Evolutionary conservation across 64 coral and sea anemone genomes (phyloP).

Genomic region (Platygyra sinensis): DNA sequence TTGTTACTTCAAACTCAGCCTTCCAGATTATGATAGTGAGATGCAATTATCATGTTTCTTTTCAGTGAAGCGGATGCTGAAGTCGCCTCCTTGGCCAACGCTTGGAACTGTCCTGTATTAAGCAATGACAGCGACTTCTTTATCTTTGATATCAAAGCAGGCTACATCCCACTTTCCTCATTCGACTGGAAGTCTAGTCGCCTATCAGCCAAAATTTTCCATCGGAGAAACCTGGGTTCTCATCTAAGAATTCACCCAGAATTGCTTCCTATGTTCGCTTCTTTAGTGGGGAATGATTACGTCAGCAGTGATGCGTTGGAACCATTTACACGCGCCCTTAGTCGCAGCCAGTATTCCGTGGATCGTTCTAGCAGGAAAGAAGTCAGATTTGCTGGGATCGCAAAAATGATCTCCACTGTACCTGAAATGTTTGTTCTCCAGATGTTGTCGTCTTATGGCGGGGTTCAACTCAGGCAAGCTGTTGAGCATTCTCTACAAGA

Average conservation of each 20-base stretch:
- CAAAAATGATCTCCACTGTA: slow-evolving; percentile 25
- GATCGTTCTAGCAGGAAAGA: slow-evolving; percentile 6
- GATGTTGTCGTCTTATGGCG: not conserved
- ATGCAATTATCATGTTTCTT: not conserved
- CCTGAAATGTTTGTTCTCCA: slow-evolving; percentile 34
- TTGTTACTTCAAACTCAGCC: too few relatives aligned
- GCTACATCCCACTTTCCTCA: slow-evolving; percentile 71
- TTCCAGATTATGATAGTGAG: too few relatives aligned
- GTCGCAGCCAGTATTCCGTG: not conserved
- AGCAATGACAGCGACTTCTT: slow-evolving; percentile 90
- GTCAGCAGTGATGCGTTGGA: slow-evolving; percentile 30
- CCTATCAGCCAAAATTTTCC: slow-evolving; percentile 50
- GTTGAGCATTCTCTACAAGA: slow-evolving; percentile 64
- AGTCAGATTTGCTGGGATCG: slow-evolving; percentile 43
- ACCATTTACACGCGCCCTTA: slow-evolving; percentile 44
- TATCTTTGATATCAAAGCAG: slow-evolving; percentile 71
- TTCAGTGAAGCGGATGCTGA: slow-evolving; percentile 83
- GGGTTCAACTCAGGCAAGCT: slow-evolving; percentile 26
- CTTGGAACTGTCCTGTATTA: slow-evolving; percentile 65
- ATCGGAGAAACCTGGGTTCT: slow-evolving; percentile 37
- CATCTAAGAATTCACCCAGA: slow-evolving; percentile 57
- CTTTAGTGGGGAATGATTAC: slow-evolving; percentile 81
- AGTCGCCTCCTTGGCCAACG: slow-evolving; percentile 63
- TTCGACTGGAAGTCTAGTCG: slow-evolving; percentile 35
- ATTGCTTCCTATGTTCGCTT: slow-evolving; percentile 73